These are phyloP conservation scores for Macropus fuliginosus DNA, from an alignment of 2,797 vertebrate species.

Conservation along the genomic window DNA sequence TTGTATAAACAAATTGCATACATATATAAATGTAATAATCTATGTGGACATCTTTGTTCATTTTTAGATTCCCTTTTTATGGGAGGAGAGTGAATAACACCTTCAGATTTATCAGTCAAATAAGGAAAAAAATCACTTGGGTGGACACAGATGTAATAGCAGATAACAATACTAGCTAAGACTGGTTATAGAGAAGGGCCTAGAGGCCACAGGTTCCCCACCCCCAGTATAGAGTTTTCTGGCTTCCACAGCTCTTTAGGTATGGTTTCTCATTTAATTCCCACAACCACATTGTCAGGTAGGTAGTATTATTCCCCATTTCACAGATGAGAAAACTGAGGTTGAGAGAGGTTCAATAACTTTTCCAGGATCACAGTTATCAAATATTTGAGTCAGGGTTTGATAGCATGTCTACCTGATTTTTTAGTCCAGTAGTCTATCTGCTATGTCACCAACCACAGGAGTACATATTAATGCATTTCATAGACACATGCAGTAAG, in stretches of 20 bases:
- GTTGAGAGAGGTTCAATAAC: neutral
- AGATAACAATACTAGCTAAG: neutral
- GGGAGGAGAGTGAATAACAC: constrained; percentile 11
- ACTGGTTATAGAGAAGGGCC: neutral
- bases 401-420: neutral
- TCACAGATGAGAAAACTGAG: constrained; percentile 38
- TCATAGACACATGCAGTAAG: neutral
- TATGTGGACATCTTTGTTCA: neutral
- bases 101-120: constrained; percentile 38
- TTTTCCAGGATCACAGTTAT: neutral
- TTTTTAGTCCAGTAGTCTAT: neutral
- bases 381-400: neutral
- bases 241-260: neutral
- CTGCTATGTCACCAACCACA: neutral
- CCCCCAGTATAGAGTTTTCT: neutral
- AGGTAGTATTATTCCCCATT: constrained; percentile 32
- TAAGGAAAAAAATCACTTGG: neutral
- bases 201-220: no score
- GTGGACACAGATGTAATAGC: neutral
- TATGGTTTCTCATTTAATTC: neutral
- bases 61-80: neutral
- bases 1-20: constrained; percentile 38
- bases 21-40: constrained; percentile 59
- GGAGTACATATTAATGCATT: neutral
- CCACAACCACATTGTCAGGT: neutral